Evolutionary conservation across 2,113 vertebrate genomes (phyloP).

Genomic region (Myanophis thanlyinensis): DNA sequence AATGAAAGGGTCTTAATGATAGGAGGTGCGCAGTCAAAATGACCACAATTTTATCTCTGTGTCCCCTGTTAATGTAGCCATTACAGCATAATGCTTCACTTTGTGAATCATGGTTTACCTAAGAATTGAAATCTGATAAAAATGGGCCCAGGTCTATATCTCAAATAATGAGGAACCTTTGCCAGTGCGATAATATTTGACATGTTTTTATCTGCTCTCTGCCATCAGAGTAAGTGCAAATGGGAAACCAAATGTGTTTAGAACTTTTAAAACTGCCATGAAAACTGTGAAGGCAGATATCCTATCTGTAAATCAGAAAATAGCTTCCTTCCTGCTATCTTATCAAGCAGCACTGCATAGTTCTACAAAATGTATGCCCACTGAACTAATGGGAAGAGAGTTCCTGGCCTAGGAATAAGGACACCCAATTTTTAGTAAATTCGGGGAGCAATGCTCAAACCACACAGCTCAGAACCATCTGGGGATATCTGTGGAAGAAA

Average conservation of each 20-base stretch:
- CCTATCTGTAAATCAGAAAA: constrained; percentile 65
- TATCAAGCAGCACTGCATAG: constrained; percentile 52
- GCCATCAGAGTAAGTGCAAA: constrained; percentile 54
- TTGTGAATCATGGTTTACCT: constrained; percentile 46
- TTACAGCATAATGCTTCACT: constrained; percentile 16
- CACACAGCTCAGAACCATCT: not conserved
- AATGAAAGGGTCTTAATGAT: constrained; percentile 26
- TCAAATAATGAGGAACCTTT: constrained; percentile 47
- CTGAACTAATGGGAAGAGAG: constrained; percentile 54
- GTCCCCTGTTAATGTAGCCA: constrained; percentile 13
- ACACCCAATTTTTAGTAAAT: constrained; percentile 30
- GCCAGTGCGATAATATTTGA: constrained; percentile 48
- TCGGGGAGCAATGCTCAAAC: not conserved
- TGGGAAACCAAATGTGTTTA: constrained; percentile 62
- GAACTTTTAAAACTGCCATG: constrained; percentile 59
- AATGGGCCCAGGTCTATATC: constrained; percentile 41
- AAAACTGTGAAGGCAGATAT: constrained; percentile 45
- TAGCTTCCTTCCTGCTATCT: constrained; percentile 57
- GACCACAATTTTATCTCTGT: constrained; percentile 21
- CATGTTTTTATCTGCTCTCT: constrained; percentile 55
- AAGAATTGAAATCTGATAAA: constrained; percentile 44
- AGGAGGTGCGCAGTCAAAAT: constrained; percentile 15
- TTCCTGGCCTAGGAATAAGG: constrained; percentile 34
- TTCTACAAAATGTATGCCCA: constrained; percentile 45
- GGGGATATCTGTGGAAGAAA: not conserved